Evolutionary conservation across 2,888 invertebrate genomes (phyloP).

Genomic region (Drosophila kambysellisi): DNA sequence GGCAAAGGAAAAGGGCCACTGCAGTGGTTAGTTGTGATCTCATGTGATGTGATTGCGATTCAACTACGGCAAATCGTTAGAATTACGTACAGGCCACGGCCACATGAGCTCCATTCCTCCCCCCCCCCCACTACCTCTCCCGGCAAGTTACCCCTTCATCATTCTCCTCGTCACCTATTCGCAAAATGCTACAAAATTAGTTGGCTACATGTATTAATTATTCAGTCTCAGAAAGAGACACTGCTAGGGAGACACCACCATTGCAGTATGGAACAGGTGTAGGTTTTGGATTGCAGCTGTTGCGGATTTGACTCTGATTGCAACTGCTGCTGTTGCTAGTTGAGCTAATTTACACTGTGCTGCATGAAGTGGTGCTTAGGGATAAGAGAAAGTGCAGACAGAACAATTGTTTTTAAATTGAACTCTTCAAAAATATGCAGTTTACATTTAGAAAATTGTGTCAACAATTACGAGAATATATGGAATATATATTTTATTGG

Average conservation of each 20-base stretch:
- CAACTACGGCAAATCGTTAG: slow-evolving; percentile 61
- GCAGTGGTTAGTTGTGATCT: slow-evolving; percentile 26
- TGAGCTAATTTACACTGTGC: slow-evolving; percentile 52
- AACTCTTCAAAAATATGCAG: background rate
- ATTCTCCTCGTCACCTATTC: slow-evolving; percentile 22
- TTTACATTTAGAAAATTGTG: background rate
- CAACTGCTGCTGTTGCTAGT: slow-evolving; percentile 28
- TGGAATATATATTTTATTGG: background rate
- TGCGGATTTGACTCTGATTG: slow-evolving; percentile 17
- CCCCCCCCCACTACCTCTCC: too few relatives aligned
- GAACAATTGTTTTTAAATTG: background rate
- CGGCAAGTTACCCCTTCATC: background rate
- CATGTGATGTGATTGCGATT: slow-evolving; percentile 28
- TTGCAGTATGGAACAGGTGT: slow-evolving; percentile 53
- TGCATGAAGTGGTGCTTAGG: background rate
- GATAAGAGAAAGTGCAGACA: background rate
- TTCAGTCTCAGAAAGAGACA: slow-evolving; percentile 32
- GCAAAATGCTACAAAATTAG: slow-evolving; percentile 51
- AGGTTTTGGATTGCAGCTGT: slow-evolving; percentile 44
- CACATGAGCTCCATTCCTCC: slow-evolving; percentile 4
- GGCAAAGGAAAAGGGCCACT: slow-evolving; percentile 48
- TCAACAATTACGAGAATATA: background rate
- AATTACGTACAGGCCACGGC: slow-evolving; percentile 56
- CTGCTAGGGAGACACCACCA: slow-evolving; percentile 6
- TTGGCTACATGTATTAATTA: slow-evolving; percentile 68